Evolutionary conservation across 2,888 invertebrate genomes (phyloP), one percentile per base, ranked within the genome.

Genomic region (Drosophila nr. medialis): DNA sequence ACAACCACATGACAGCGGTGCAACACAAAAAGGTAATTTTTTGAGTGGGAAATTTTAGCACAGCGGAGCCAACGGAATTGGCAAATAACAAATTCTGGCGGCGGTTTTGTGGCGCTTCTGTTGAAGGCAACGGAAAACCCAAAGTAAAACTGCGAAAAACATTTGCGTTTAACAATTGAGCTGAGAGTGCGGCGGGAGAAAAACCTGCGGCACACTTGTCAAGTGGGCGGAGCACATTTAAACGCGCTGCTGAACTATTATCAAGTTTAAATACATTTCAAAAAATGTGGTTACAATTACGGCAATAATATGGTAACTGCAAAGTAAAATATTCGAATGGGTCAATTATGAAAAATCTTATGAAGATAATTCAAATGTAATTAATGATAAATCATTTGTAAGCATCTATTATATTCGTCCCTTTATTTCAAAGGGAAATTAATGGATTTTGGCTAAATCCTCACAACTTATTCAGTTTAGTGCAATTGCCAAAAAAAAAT

Each of bases 11-110:
- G 83, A 83, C 86, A 84, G 89, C 86, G 89, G 89, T 83, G 69
- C 67, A 86, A 86, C 86, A 70, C 86, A 86, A 83, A 83, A 89
- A 86, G 83, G 83, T 84, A 84, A 84, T 84, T 89, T 72, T 84
- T 71, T 67, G 68, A 84, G 77, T 83, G 86, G 78, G 62, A 80
- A 83, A 86, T 83, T 71, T 69, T 72, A 60, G 70, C 65, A 42
- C 30, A 53, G 27, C 45, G 24, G 45, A 45, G 45, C 45, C 32
- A 51, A 32, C 36, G 36, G 32, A 54, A 48, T 38, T 62, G 42
- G 38, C 38, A 49, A 71, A 60, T 53, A 65, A 65, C 77, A 71
- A 75, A 75, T 56, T 70, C 48, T 64, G 59, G 42, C 62, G 63
- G 49, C 61, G 78, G 66, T 66, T 77, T 72, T 58, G 77, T 38